Evolutionary conservation across 2,888 invertebrate genomes (phyloP).

Genomic region (Geophilus truncorum): DNA sequence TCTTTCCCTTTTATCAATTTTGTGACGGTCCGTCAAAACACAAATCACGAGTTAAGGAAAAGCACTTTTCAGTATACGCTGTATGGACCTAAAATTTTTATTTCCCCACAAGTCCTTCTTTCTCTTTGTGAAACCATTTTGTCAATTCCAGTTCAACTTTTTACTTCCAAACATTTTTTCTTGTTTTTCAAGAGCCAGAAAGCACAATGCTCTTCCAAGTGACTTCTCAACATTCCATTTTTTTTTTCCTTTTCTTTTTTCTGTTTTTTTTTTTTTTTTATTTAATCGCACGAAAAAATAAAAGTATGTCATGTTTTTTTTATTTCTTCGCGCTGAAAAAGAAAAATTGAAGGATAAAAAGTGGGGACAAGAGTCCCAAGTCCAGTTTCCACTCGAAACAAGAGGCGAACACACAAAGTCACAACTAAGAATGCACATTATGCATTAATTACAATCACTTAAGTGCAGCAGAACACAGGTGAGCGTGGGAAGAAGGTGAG

Average conservation of each 20-base stretch:
- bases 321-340: too few species aligned
- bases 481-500: slow-evolving; percentile 20
- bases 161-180: neutral
- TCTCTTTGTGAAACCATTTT: neutral
- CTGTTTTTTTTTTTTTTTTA: too few species aligned
- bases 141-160: slow-evolving; percentile 2
- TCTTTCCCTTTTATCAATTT: neutral
- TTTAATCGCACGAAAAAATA: neutral
- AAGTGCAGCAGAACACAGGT: slow-evolving; percentile 10
- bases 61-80: neutral
- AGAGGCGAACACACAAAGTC: slow-evolving; percentile 16
- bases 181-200: neutral
- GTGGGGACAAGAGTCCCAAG: neutral
- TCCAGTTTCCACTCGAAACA: neutral
- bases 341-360: neutral
- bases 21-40: neutral
- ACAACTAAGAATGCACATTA: slow-evolving; percentile 20
- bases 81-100: neutral
- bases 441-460: slow-evolving; percentile 20
- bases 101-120: neutral
- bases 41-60: neutral
- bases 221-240: slow-evolving; percentile 11
- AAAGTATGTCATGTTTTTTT: neutral
- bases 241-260: too few species aligned
- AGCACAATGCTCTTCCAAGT: slow-evolving; percentile 16